These are phyloP conservation scores for Linepithema humile DNA, from an alignment of 1,140 invertebrate genomes.

Conservation along the genomic window DNA sequence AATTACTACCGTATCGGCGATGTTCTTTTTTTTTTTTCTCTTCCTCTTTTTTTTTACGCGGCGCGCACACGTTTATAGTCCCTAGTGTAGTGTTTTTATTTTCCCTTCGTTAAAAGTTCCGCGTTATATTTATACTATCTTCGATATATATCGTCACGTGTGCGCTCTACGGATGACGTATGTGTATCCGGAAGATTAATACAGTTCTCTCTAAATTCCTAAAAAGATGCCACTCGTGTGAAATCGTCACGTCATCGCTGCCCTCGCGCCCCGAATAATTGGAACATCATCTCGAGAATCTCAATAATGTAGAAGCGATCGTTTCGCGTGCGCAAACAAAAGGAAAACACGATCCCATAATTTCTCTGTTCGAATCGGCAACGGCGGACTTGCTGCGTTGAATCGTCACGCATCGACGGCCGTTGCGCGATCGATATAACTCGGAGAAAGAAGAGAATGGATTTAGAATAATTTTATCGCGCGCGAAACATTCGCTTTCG, in stretches of 20 bases:
- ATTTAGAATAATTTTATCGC: background rate
- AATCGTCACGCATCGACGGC: background rate
- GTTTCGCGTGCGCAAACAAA: too few relatives aligned
- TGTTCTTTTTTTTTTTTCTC: background rate
- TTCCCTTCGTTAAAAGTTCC: constrained; percentile 12
- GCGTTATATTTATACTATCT: constrained; percentile 9
- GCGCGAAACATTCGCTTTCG: background rate
- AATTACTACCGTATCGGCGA: constrained; percentile 73
- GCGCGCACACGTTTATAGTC: constrained; percentile 8
- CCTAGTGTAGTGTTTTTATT: background rate
- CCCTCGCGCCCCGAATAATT: background rate
- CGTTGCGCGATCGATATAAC: background rate
- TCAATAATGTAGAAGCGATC: too few relatives aligned
- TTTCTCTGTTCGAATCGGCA: too few relatives aligned
- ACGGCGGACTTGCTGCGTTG: background rate
- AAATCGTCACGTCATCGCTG: too few relatives aligned
- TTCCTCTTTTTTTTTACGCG: background rate
- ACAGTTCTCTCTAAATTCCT: background rate
- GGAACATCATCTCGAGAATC: too few relatives aligned
- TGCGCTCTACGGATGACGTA: constrained; percentile 17
- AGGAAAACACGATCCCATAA: too few relatives aligned
- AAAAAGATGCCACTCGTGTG: background rate
- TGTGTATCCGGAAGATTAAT: constrained; percentile 9
- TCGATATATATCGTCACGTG: background rate
- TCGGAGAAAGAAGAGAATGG: constrained; percentile 5